phyloP scores from a whole-genome alignment of 2,888 invertebrate genomes.

The Caradrina kadenii region DNA sequence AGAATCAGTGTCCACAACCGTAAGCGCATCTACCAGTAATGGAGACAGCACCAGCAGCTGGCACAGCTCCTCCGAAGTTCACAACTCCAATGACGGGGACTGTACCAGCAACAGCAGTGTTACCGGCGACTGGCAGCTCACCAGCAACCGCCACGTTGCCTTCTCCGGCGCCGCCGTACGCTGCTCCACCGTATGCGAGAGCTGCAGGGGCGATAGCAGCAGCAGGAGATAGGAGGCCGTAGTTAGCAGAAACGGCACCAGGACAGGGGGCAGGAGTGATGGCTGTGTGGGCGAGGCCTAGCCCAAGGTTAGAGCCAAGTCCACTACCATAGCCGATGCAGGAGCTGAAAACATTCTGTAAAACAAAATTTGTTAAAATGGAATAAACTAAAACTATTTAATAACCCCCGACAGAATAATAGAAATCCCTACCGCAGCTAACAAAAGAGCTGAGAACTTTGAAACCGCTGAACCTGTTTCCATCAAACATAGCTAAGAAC shows the following conservation, averaged over 20 bases:
- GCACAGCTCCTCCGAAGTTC: constrained; percentile 24
- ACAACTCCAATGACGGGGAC: constrained; percentile 72
- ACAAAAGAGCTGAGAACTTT: no score
- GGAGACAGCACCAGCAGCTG: constrained; percentile 41
- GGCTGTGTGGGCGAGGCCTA: not conserved
- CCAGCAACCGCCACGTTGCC: constrained; percentile 70
- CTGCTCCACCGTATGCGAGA: constrained; percentile 1
- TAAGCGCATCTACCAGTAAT: constrained; percentile 37
- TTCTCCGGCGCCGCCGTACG: constrained; percentile 59
- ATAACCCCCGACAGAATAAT: no score
- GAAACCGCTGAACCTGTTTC: no score
- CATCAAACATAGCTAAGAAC: no score
- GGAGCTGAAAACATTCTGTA: constrained; percentile 21
- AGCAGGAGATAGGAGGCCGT: constrained; percentile 2
- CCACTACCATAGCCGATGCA: constrained; percentile 20
- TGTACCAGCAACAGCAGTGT: constrained; percentile 39
- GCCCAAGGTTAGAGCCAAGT: not conserved
- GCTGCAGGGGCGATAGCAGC: not conserved
- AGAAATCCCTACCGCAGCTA: no score
- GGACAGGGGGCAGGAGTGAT: not conserved
- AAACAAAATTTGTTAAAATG: not conserved
- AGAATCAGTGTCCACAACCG: constrained; percentile 17
- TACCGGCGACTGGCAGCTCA: constrained; percentile 55
- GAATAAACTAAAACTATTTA: no score
- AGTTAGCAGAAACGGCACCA: not conserved